Evolutionary conservation across 2,888 invertebrate species (phyloP).

Genomic region (Hirudinaria manillensis): DNA sequence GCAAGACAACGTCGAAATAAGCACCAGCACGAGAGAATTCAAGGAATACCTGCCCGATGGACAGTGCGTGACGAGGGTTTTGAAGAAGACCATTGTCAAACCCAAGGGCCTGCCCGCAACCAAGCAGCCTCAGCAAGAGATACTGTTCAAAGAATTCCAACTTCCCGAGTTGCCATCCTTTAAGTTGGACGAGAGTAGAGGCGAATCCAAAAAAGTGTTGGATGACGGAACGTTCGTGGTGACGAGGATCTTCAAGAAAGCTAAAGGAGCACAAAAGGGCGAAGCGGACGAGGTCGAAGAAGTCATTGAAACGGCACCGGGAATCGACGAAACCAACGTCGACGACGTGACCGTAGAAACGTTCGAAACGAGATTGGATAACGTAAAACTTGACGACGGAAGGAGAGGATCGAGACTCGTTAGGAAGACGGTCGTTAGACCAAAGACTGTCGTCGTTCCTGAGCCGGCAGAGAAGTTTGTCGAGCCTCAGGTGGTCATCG

Average conservation of each 20-base stretch:
- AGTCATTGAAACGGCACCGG: conserved; percentile 9
- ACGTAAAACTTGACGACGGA: neutral
- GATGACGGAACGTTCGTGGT: conserved; percentile 11
- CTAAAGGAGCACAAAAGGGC: neutral
- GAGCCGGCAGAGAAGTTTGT: neutral
- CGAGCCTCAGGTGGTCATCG: conserved; percentile 8
- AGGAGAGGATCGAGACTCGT: neutral
- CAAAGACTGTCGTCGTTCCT: neutral
- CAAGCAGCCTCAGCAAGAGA: neutral
- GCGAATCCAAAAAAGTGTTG: neutral
- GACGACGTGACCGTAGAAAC: conserved; percentile 8
- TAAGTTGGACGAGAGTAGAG: neutral
- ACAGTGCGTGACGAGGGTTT: neutral
- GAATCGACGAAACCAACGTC: conserved; percentile 14
- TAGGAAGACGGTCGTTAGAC: conserved; percentile 14
- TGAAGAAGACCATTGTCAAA: conserved; percentile 23
- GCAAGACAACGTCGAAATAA: neutral
- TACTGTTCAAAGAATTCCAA: conserved; percentile 11
- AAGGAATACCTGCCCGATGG: neutral
- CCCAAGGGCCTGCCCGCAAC: neutral
- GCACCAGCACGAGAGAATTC: conserved; percentile 2
- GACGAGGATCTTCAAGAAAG: conserved; percentile 20
- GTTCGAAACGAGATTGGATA: neutral
- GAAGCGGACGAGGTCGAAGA: conserved; percentile 26
- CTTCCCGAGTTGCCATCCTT: conserved; percentile 14